phyloP scores from a whole-genome alignment of 2,113 vertebrate species.

The Thermophis baileyi region DNA sequence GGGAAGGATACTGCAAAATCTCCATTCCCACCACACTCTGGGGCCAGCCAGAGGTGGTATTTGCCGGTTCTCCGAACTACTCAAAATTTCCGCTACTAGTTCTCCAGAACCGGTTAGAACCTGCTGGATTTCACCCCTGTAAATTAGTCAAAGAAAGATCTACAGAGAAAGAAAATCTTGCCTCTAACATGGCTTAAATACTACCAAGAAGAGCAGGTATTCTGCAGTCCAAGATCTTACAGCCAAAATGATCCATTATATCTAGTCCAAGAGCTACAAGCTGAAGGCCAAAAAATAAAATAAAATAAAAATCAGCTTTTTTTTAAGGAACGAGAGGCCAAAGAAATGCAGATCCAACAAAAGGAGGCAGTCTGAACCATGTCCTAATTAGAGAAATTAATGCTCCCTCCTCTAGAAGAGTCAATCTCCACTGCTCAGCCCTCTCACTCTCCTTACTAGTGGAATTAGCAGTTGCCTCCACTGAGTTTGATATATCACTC shows the following conservation, averaged over 20 bases:
- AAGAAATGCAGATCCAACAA: background rate
- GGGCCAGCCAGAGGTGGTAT: no score
- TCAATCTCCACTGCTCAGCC: background rate
- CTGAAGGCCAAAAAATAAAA: background rate
- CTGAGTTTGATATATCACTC: background rate
- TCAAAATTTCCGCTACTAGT: no score
- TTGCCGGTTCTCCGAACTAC: no score
- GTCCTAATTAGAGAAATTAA: background rate
- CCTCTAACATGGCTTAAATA: background rate
- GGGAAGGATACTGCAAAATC: no score
- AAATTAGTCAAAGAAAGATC: background rate
- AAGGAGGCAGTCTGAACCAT: background rate
- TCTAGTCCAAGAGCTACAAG: background rate
- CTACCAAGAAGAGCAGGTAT: background rate
- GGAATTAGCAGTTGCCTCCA: background rate
- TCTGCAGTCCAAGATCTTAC: background rate
- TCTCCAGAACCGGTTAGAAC: no score
- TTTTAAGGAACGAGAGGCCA: background rate
- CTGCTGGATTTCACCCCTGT: no score
- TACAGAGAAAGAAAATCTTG: background rate
- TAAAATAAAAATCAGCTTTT: background rate
- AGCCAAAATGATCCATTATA: background rate
- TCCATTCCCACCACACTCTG: no score
- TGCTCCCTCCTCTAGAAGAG: background rate
- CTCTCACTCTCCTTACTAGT: background rate